These are phyloP conservation scores for Tholera decimalis DNA, from an alignment of 2,888 invertebrate genomes.

Conservation along the genomic window DNA sequence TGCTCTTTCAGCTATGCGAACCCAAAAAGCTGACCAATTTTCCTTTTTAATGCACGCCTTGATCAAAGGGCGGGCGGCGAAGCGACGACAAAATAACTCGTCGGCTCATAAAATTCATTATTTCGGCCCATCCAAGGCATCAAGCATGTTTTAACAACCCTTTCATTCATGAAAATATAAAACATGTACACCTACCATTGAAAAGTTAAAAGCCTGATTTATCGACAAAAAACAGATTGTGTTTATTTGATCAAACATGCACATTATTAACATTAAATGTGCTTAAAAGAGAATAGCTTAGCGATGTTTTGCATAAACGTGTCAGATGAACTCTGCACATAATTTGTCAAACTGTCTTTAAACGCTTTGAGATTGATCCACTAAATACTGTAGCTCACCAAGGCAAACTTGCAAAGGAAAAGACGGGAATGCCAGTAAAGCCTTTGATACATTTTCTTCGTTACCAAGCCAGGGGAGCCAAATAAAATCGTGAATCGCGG, in stretches of 20 bases:
- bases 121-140: conserved; percentile 69
- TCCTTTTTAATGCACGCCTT: conserved; percentile 83
- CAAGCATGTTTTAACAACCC: conserved; percentile 59
- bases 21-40: conserved; percentile 84
- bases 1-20: conserved; percentile 73
- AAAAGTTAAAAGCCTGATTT: conserved; percentile 9
- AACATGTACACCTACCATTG: conserved; percentile 28
- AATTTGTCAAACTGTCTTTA: conserved; percentile 66
- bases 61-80: conserved; percentile 84
- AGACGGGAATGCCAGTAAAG: conserved; percentile 49
- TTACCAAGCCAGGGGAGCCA: conserved; percentile 75
- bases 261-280: conserved; percentile 43
- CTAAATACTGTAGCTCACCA: conserved; percentile 71
- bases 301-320: conserved; percentile 68
- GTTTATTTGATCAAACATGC: too few species aligned
- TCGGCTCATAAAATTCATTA: conserved; percentile 80
- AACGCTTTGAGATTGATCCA: conserved; percentile 71
- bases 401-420: conserved; percentile 74
- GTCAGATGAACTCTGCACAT: conserved; percentile 67
- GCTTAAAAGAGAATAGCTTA: conserved; percentile 68
- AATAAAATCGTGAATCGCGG: conserved; percentile 68
- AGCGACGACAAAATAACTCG: conserved; percentile 79
- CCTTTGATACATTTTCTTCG: conserved; percentile 64
- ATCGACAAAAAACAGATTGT: neutral
- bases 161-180: conserved; percentile 50